Evolutionary conservation across 1,140 invertebrate genomes (phyloP).

Genomic region (Zaprionus capensis): DNA sequence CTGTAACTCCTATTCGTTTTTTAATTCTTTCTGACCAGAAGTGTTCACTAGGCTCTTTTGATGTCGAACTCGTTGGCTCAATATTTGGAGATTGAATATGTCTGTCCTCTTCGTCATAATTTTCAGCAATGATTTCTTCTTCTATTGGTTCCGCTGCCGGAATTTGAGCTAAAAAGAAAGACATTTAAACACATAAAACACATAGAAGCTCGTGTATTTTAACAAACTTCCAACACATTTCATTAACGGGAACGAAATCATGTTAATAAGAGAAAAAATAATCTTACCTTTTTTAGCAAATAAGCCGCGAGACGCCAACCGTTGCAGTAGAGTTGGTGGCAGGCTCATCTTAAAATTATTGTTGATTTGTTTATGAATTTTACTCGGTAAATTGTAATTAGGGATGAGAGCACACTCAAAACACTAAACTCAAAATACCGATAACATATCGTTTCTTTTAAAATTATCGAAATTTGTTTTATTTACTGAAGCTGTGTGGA

Average conservation of each 20-base stretch:
- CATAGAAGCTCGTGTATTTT: background rate
- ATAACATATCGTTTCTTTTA: background rate
- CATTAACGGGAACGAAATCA: background rate
- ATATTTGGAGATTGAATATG: slow-evolving; percentile 22
- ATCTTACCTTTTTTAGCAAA: slow-evolving; percentile 45
- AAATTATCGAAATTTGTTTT: background rate
- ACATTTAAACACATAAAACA: background rate
- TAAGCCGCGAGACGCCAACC: slow-evolving; percentile 59
- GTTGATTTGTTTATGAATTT: background rate
- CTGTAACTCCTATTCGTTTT: slow-evolving; percentile 85
- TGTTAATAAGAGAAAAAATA: background rate
- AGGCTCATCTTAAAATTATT: slow-evolving; percentile 52
- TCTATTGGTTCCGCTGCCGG: slow-evolving; percentile 84
- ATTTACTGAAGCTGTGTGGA: background rate
- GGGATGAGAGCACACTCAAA: background rate
- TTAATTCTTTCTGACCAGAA: slow-evolving; percentile 86
- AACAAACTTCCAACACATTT: background rate
- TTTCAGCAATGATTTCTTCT: slow-evolving; percentile 95
- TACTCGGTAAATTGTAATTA: background rate
- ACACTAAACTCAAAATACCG: background rate
- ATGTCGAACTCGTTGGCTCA: slow-evolving; percentile 53
- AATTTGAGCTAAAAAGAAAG: slow-evolving; percentile 22
- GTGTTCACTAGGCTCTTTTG: slow-evolving; percentile 74
- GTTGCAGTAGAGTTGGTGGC: slow-evolving; percentile 58
- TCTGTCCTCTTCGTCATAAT: slow-evolving; percentile 88